Evolutionary conservation across 2,113 vertebrate genomes (phyloP).

Genomic region (Nicator chloris): DNA sequence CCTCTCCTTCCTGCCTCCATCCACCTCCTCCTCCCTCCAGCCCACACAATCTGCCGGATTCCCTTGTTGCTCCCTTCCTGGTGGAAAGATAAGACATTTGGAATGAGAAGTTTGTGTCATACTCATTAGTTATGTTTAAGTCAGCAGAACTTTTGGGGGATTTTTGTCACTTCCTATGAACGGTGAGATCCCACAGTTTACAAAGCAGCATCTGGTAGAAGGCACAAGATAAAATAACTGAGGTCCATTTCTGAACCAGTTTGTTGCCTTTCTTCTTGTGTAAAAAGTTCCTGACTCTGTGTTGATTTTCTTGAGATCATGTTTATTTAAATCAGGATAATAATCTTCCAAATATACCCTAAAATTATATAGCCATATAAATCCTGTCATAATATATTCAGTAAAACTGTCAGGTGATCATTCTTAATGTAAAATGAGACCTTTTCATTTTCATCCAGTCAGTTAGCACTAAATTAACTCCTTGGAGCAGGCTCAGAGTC

Average conservation of each 20-base stretch:
- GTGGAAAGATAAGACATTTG: neutral
- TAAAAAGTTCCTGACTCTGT: neutral
- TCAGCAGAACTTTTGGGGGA: neutral
- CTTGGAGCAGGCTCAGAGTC: slow-evolving; percentile 40
- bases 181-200: neutral
- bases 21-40: neutral
- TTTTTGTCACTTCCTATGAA: neutral
- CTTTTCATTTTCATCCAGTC: slow-evolving; percentile 62
- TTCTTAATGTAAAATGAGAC: slow-evolving; percentile 63
- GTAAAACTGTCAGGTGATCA: slow-evolving; percentile 65
- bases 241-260: neutral
- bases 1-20: neutral
- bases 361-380: slow-evolving; percentile 59
- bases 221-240: neutral
- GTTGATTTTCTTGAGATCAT: slow-evolving; percentile 48
- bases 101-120: neutral
- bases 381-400: slow-evolving; percentile 60
- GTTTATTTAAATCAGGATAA: slow-evolving; percentile 64
- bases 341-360: slow-evolving; percentile 61
- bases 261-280: neutral
- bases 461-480: slow-evolving; percentile 62
- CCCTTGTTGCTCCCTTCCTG: neutral
- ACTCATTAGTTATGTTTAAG: neutral
- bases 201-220: neutral
- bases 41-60: neutral